These are phyloP conservation scores for Poeciliopsis turneri DNA, from an alignment of 2,797 vertebrate species.

Conservation along the genomic window DNA sequence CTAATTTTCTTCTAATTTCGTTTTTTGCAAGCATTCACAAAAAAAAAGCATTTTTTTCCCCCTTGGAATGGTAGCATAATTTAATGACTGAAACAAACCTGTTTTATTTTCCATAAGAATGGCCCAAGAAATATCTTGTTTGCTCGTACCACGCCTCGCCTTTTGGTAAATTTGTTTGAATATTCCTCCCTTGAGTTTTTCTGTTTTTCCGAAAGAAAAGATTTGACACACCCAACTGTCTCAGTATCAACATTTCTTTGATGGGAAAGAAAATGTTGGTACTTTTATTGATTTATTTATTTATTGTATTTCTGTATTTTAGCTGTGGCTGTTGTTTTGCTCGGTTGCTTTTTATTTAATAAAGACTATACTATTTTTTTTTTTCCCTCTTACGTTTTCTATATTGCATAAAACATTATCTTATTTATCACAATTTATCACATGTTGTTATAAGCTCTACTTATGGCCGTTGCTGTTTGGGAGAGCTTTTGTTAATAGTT, in stretches of 20 bases:
- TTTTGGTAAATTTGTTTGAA: neutral
- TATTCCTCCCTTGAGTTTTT: neutral
- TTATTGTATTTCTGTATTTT: neutral
- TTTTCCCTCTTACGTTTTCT: neutral
- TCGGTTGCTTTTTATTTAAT: neutral
- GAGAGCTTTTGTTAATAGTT: slow-evolving; percentile 64
- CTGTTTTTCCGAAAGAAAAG: neutral
- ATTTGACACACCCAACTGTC: neutral
- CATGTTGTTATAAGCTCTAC: slow-evolving; percentile 26
- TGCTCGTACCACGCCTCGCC: neutral
- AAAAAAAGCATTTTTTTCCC: neutral
- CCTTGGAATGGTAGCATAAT: neutral
- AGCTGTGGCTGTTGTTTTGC: neutral
- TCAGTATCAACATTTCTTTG: neutral
- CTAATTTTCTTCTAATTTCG: neutral
- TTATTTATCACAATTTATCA: slow-evolving; percentile 28
- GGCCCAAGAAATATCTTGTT: neutral
- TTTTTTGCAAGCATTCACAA: neutral
- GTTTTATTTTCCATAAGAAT: neutral
- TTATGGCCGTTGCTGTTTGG: slow-evolving; percentile 40
- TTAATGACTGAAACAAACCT: neutral
- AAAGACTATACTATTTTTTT: neutral
- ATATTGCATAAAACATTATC: slow-evolving; percentile 12
- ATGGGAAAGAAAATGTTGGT: neutral
- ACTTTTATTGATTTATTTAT: too few species aligned